Evolutionary conservation across 2,888 invertebrate species (phyloP).

Genomic region (Parnassius apollo): DNA sequence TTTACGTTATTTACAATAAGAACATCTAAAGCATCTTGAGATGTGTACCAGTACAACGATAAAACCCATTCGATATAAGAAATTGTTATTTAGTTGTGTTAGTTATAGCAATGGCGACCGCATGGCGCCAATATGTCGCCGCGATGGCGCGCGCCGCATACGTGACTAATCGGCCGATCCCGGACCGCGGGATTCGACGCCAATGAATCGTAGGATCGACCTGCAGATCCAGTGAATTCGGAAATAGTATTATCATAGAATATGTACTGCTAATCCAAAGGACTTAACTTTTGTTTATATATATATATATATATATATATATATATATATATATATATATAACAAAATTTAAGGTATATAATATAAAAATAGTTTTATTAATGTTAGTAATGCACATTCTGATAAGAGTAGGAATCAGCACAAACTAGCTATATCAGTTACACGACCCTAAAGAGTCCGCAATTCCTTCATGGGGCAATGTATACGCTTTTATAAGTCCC

Average conservation of each 20-base stretch:
- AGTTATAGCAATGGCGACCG: constrained; percentile 38
- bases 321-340: too few relatives aligned
- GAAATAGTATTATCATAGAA: neutral
- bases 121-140: constrained; percentile 48
- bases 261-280: too few relatives aligned
- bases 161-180: constrained; percentile 50
- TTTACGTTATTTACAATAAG: neutral
- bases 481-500: too few relatives aligned
- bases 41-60: constrained; percentile 4
- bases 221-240: constrained; percentile 8
- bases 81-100: constrained; percentile 37
- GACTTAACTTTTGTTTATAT: too few relatives aligned
- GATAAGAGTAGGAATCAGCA: too few relatives aligned
- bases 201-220: constrained; percentile 10
- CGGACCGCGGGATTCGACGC: constrained; percentile 34
- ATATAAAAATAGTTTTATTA: too few relatives aligned
- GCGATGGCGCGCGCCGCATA: constrained; percentile 46
- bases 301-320: too few relatives aligned
- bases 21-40: constrained; percentile 1
- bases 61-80: constrained; percentile 38
- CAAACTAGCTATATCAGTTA: too few relatives aligned
- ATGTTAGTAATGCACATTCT: too few relatives aligned
- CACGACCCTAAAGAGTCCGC: too few relatives aligned
- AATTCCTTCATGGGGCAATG: too few relatives aligned
- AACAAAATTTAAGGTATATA: too few relatives aligned